These are phyloP conservation scores for Numenius phaeopus DNA, from an alignment of 2,797 vertebrate genomes.

Conservation along the genomic window DNA sequence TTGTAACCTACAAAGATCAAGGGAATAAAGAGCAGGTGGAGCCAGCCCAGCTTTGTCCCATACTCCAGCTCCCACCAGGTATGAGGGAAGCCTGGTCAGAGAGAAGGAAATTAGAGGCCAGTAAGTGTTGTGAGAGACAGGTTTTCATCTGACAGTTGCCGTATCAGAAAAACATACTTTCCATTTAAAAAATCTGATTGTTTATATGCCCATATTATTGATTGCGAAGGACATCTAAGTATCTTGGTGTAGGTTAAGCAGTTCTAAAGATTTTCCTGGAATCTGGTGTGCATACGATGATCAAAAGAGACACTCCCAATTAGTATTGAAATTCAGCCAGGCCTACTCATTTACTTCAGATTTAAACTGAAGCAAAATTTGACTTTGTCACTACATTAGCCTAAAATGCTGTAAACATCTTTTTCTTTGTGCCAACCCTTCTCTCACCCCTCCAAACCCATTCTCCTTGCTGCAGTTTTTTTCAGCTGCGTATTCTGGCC, in stretches of 20 bases:
- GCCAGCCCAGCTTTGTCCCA: background rate
- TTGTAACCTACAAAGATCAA: background rate
- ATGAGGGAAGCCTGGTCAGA: background rate
- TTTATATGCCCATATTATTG: background rate
- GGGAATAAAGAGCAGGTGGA: background rate
- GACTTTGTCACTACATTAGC: background rate
- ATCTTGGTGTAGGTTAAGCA: background rate
- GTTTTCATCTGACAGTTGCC: background rate
- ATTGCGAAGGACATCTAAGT: constrained; percentile 3
- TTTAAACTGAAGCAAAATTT: constrained; percentile 43
- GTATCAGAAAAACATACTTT: background rate
- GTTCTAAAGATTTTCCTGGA: background rate
- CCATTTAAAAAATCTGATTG: background rate
- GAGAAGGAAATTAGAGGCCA: background rate
- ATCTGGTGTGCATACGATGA: background rate
- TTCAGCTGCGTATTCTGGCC: background rate
- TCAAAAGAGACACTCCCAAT: constrained; percentile 45
- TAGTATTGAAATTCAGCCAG: constrained; percentile 56
- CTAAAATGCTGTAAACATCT: background rate
- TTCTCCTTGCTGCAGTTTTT: background rate
- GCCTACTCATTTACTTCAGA: constrained; percentile 19
- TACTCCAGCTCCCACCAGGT: background rate
- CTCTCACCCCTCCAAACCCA: background rate
- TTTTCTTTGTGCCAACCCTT: background rate
- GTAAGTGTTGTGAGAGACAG: background rate